Percentiles rank a stretch among this genome's conserved stretches.
These are phyloP conservation scores for Parazoanthus atlanticus DNA, from an alignment of 92 coral and sea anemone species.

Conservation along the genomic window DNA sequence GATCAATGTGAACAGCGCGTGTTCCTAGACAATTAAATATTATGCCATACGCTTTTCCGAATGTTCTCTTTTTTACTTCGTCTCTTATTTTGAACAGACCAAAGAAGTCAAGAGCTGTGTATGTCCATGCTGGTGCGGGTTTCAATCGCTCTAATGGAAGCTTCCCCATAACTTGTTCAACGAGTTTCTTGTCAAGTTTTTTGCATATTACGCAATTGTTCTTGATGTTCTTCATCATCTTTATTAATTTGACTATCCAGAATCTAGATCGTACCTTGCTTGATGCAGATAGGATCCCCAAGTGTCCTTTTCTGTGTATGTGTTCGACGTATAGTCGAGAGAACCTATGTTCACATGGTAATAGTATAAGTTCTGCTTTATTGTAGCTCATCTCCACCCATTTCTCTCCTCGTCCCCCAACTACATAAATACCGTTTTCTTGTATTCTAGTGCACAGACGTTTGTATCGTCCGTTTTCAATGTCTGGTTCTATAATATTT, in stretches of 20 bases:
- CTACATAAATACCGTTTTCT: no score
- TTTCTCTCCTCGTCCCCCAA: conserved; percentile 6
- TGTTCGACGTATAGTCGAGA: conserved; percentile 46
- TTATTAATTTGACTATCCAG: conserved; percentile 40
- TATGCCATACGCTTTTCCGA: conserved; percentile 59
- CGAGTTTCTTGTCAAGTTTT: conserved; percentile 31
- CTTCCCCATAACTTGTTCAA: conserved; percentile 57
- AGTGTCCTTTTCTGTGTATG: conserved; percentile 16
- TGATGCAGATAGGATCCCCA: background rate
- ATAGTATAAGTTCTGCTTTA: conserved; percentile 32
- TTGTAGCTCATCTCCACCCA: conserved; percentile 41
- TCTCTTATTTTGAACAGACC: conserved; percentile 60
- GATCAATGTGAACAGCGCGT: conserved; percentile 49
- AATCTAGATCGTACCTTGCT: conserved; percentile 46
- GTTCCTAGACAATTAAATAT: conserved; percentile 62
- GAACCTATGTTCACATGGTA: conserved; percentile 35
- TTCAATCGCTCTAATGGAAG: conserved; percentile 54
- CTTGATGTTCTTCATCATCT: background rate
- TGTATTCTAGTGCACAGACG: no score
- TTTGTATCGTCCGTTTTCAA: no score
- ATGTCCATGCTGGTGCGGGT: conserved; percentile 61
- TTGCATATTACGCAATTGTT: conserved; percentile 53
- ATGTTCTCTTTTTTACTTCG: conserved; percentile 13
- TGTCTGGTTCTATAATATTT: background rate
- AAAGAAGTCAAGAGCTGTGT: conserved; percentile 64